Conservation (phyloP, 2,113 vertebrate species). For the Drymodes brunneopygia region DNA sequence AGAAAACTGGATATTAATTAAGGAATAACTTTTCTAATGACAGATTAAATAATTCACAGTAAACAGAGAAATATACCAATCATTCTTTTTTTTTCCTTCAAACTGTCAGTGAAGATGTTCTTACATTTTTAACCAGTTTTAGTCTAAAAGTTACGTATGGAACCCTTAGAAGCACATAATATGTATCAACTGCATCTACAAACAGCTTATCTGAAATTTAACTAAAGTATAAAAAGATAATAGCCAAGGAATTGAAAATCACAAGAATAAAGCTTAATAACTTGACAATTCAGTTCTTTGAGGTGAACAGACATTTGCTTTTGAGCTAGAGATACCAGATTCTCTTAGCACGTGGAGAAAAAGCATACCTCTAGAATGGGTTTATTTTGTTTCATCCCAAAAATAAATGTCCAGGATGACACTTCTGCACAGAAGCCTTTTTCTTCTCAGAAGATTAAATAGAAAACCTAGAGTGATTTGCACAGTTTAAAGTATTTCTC, state of each 20-base stretch:
- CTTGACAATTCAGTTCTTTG: background rate
- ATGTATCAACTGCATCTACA: background rate
- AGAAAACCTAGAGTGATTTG: background rate
- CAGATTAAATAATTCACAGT: background rate
- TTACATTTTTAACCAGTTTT: background rate
- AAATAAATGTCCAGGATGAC: background rate
- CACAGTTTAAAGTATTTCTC: background rate
- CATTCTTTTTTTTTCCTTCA: background rate
- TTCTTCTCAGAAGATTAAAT: background rate
- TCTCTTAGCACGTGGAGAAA: background rate
- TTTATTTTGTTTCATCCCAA: background rate
- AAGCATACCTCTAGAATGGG: background rate
- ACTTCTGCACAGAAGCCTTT: background rate
- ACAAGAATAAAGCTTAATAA: background rate
- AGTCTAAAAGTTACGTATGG: background rate
- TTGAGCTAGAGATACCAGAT: background rate
- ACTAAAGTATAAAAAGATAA: background rate
- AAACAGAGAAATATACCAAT: background rate
- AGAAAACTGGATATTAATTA: background rate
- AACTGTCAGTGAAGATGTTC: background rate
- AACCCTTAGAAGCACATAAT: background rate
- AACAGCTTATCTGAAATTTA: background rate
- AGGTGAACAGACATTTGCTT: background rate
- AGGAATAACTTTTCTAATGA: background rate
- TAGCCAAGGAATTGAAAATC: background rate